A percentile compares a stretch with the other conserved stretches of the same genome.
These are phyloP conservation scores for Spea hammondii DNA, from an alignment of 2,797 vertebrate species.

Conservation along the genomic window DNA sequence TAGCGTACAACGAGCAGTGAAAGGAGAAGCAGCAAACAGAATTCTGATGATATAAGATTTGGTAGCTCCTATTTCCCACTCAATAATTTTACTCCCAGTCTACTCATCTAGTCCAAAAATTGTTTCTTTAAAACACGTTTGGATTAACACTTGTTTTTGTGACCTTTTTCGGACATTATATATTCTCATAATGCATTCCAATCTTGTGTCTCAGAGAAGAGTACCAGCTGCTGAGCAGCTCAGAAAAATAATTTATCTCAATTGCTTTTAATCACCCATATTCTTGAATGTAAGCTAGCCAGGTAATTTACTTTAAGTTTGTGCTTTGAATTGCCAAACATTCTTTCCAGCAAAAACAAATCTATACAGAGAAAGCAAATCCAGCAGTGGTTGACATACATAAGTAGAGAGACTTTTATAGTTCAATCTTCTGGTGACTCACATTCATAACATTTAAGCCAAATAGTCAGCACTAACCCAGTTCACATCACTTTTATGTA, in stretches of 20 bases:
- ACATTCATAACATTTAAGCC: constrained; percentile 36
- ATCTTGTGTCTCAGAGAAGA: constrained; percentile 46
- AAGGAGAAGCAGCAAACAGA: too few relatives aligned
- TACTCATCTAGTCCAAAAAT: not conserved
- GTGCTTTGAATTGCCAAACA: constrained; percentile 42
- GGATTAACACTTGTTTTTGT: constrained; percentile 31
- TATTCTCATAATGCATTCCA: constrained; percentile 49
- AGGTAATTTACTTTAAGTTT: constrained; percentile 52
- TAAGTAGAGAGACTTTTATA: constrained; percentile 42
- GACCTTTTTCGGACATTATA: constrained; percentile 27
- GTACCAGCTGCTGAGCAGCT: constrained; percentile 48
- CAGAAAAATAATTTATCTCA: constrained; percentile 50
- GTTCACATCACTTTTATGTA: constrained; percentile 32
- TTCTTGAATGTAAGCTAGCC: constrained; percentile 49
- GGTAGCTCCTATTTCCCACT: too few relatives aligned
- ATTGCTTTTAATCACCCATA: constrained; percentile 52
- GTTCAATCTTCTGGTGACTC: constrained; percentile 49
- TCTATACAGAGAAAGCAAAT: constrained; percentile 49
- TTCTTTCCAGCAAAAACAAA: constrained; percentile 52
- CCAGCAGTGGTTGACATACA: constrained; percentile 51
- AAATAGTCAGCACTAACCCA: constrained; percentile 35
- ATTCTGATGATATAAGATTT: too few relatives aligned
- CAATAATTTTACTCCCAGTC: too few relatives aligned
- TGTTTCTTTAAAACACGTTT: constrained; percentile 17
- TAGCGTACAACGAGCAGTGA: too few relatives aligned